These are phyloP conservation scores for Arbacia lixula DNA, from an alignment of 53 echinoderm and acorn worm genomes.

Conservation along the genomic window DNA sequence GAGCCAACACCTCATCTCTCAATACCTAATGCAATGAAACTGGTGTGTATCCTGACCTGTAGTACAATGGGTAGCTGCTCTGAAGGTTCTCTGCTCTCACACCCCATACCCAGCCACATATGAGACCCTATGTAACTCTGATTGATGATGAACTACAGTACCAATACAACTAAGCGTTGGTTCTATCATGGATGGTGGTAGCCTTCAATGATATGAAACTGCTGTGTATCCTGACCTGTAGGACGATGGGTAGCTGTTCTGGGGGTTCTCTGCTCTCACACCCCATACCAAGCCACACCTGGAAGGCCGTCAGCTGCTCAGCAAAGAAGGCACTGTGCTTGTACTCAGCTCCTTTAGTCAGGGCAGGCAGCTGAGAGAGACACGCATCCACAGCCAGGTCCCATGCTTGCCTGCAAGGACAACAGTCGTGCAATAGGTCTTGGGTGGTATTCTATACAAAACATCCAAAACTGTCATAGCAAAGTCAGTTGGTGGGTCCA, in stretches of 20 bases:
- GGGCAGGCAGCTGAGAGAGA: conserved; percentile 87
- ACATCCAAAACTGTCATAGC: too few relatives aligned
- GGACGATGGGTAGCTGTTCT: conserved; percentile 95
- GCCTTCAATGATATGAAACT: too few relatives aligned
- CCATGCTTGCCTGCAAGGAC: conserved; percentile 92
- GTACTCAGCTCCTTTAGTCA: conserved; percentile 83
- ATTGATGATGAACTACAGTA: too few relatives aligned
- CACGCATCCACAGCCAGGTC: conserved; percentile 94
- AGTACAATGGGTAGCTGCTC: conserved; percentile 97
- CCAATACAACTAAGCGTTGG: too few relatives aligned
- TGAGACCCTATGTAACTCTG: too few relatives aligned
- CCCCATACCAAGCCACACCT: conserved; percentile 95
- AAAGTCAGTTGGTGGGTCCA: too few relatives aligned
- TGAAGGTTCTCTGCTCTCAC: conserved; percentile 81
- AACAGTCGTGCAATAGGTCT: too few relatives aligned
- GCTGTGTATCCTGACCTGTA: conserved; percentile 94
- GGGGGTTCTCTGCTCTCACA: conserved; percentile 86
- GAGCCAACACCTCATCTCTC: too few relatives aligned
- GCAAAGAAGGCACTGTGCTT: conserved; percentile 98
- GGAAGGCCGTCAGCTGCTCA: conserved; percentile 96
- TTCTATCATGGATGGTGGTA: too few relatives aligned
- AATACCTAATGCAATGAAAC: too few relatives aligned
- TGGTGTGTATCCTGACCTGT: too few relatives aligned
- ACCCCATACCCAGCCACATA: conserved; percentile 94
- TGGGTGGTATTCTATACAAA: too few relatives aligned